Percentiles rank a stretch among this genome's conserved stretches.
phyloP scores from a whole-genome alignment of 2,113 vertebrate species.

The Mormyrus iriodes region DNA sequence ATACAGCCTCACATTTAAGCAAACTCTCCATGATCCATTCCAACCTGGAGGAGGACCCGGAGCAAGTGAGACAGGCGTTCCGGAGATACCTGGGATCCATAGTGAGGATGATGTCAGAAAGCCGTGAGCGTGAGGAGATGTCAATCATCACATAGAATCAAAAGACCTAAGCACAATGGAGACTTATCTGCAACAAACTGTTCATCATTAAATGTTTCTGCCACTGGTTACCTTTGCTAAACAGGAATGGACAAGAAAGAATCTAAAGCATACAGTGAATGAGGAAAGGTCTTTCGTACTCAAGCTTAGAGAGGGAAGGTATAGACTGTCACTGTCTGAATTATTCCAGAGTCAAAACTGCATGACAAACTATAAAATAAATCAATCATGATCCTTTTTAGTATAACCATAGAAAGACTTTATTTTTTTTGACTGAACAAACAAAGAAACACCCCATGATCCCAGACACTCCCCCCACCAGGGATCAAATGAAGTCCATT shows the following conservation, averaged over 20 bases:
- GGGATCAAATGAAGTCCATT: background rate
- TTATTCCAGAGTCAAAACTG: background rate
- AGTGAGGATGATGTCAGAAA: constrained; percentile 76
- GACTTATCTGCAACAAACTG: background rate
- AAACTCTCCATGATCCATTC: constrained; percentile 79
- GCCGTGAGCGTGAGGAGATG: constrained; percentile 85
- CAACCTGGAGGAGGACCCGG: constrained; percentile 86
- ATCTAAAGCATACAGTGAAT: background rate
- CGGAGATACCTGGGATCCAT: constrained; percentile 74
- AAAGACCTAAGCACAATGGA: background rate
- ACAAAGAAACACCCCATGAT: background rate
- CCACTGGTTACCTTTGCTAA: background rate
- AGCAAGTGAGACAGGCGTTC: constrained; percentile 78
- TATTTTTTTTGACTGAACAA: background rate
- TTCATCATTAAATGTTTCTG: background rate
- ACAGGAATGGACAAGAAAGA: background rate
- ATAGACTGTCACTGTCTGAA: background rate
- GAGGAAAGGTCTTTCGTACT: background rate
- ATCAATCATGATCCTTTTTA: background rate
- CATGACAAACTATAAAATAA: background rate
- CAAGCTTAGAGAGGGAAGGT: background rate
- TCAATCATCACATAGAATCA: constrained; percentile 74
- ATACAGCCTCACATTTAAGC: constrained; percentile 71
- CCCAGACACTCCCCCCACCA: background rate
- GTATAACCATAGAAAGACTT: background rate